Conservation (phyloP, 2,888 invertebrate species). For the Sinopyrophorus schimmeli region DNA sequence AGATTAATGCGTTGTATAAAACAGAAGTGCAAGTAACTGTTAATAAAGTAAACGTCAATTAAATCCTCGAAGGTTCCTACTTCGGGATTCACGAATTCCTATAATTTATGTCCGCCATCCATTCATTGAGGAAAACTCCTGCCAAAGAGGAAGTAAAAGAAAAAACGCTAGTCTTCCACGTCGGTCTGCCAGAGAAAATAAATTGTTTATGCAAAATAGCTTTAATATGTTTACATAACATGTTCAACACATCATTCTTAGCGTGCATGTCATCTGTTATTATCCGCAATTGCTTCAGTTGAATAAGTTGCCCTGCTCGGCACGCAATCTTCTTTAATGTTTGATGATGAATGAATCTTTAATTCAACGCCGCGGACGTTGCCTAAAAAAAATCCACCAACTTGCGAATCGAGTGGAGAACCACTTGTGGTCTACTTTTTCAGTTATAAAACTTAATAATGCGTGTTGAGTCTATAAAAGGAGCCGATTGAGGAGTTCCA, state of each 20-base stretch:
- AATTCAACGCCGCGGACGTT: slow-evolving; percentile 12
- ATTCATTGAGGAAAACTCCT: too few relatives aligned
- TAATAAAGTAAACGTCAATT: too few relatives aligned
- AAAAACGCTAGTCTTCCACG: too few relatives aligned
- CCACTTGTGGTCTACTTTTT: slow-evolving; percentile 1
- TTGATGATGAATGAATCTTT: slow-evolving; percentile 23
- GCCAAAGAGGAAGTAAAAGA: too few relatives aligned
- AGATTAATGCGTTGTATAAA: too few relatives aligned
- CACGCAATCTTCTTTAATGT: slow-evolving; percentile 26
- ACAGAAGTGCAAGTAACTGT: too few relatives aligned
- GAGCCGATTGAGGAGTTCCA: slow-evolving; percentile 19
- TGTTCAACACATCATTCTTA: slow-evolving; percentile 28
- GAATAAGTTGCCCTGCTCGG: slow-evolving; percentile 13
- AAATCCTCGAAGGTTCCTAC: too few relatives aligned
- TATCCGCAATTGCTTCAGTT: slow-evolving; percentile 27
- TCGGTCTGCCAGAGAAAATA: slow-evolving; percentile 21
- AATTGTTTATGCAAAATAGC: slow-evolving; percentile 29
- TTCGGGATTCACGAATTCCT: too few relatives aligned
- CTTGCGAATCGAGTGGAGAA: background rate
- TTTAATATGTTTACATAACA: slow-evolving; percentile 32
- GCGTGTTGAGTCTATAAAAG: slow-evolving; percentile 8
- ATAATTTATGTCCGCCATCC: too few relatives aligned
- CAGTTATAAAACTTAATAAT: slow-evolving; percentile 6
- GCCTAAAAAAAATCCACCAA: background rate
- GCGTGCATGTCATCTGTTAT: slow-evolving; percentile 30